Percentiles rank a stretch among this genome's conserved stretches.
Evolutionary conservation across 2,797 vertebrate genomes (phyloP).

Genomic region (Acipenser ruthenus): DNA sequence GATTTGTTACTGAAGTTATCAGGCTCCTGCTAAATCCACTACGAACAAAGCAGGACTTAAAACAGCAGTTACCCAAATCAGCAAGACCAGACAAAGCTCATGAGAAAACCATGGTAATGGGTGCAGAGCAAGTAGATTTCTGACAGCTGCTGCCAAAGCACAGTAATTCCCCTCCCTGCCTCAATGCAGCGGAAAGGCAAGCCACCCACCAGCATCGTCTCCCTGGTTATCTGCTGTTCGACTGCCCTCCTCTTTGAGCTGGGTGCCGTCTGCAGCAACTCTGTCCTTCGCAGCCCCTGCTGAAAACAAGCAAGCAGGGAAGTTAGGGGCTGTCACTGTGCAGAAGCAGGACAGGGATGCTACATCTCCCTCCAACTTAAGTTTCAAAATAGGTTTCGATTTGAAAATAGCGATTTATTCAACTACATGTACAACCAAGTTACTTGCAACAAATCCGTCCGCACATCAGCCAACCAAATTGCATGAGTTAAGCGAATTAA

Average conservation of each 20-base stretch:
- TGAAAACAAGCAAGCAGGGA: neutral
- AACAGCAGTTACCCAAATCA: neutral
- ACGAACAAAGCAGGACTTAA: no score
- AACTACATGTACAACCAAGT: no score
- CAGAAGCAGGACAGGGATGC: no score
- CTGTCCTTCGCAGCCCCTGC: constrained; percentile 47
- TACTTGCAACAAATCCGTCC: no score
- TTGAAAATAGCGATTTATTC: no score
- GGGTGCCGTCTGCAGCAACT: constrained; percentile 31
- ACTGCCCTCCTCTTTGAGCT: constrained; percentile 50
- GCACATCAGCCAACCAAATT: no score
- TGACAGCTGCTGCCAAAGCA: neutral
- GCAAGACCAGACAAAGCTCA: neutral
- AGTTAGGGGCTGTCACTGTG: neutral
- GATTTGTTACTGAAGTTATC: no score
- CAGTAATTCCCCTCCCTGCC: neutral
- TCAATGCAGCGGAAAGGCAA: neutral
- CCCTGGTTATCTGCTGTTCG: constrained; percentile 46
- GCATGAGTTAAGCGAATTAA: no score
- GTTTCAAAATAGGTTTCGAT: no score
- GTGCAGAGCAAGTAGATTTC: neutral
- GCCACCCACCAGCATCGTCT: constrained; percentile 46
- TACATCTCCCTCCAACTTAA: no score
- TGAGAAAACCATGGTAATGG: neutral
- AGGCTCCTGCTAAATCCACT: no score